These are phyloP conservation scores for Hyaena hyaena DNA, from an alignment of 2,113 vertebrate species.

Conservation along the genomic window DNA sequence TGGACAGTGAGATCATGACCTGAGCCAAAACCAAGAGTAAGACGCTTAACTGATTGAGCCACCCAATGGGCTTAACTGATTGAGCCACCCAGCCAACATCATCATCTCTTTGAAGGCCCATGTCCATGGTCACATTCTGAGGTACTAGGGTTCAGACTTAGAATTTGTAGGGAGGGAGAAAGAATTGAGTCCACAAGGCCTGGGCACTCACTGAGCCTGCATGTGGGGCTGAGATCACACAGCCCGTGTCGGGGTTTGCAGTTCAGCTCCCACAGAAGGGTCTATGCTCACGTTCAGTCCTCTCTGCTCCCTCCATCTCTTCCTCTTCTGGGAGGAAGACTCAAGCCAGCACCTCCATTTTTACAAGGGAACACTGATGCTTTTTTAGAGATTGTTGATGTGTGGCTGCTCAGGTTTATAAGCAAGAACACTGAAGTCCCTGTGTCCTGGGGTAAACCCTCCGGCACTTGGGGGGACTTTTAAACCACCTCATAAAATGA, in stretches of 20 bases:
- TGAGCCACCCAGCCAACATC: no score
- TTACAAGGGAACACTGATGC: neutral
- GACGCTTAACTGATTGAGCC: no score
- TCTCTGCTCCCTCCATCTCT: neutral
- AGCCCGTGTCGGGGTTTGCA: fast-evolving
- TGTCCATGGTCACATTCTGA: neutral
- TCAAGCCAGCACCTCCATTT: neutral
- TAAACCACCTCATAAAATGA: neutral
- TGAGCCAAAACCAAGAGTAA: no score
- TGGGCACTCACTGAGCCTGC: neutral
- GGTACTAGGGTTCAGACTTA: neutral
- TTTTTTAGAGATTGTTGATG: neutral
- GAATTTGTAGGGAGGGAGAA: neutral
- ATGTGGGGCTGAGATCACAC: fast-evolving
- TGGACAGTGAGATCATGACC: no score
- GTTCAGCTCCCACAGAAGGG: fast-evolving
- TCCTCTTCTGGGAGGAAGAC: neutral
- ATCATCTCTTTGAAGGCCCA: neutral
- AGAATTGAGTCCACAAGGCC: neutral
- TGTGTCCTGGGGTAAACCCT: neutral
- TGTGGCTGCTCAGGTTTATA: neutral
- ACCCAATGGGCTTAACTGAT: no score
- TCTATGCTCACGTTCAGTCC: neutral
- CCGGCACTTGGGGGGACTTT: neutral
- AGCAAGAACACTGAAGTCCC: neutral